Conservation (phyloP, 2,113 vertebrate species). For the Cheilinus undulatus region DNA sequence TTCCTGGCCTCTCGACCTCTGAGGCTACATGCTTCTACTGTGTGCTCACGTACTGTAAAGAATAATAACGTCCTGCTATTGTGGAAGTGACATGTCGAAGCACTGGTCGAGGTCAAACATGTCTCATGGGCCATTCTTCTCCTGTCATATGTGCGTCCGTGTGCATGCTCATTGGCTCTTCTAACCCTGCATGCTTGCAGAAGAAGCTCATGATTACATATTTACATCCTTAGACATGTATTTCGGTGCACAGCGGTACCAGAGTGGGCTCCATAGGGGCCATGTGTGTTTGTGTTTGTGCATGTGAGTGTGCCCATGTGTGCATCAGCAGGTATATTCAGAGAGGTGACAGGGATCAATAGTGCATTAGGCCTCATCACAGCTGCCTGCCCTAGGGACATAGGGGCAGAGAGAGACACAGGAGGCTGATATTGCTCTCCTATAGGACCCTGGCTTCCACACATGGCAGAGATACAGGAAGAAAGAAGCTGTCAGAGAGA, state of each 20-base stretch:
- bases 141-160: background rate
- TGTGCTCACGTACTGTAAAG: slow-evolving; percentile 4
- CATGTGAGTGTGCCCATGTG: slow-evolving; percentile 7
- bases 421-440: slow-evolving; percentile 47
- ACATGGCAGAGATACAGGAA: slow-evolving; percentile 26
- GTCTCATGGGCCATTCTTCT: background rate
- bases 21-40: slow-evolving; percentile 3
- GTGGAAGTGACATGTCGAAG: slow-evolving; percentile 9
- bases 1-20: background rate
- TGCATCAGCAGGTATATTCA: slow-evolving; percentile 71
- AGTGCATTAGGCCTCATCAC: slow-evolving; percentile 82
- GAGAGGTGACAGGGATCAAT: slow-evolving; percentile 79
- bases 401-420: slow-evolving; percentile 49
- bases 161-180: background rate
- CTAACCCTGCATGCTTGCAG: background rate
- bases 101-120: slow-evolving; percentile 14
- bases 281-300: background rate
- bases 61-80: slow-evolving; percentile 12
- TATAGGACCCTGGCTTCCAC: slow-evolving; percentile 20
- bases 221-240: background rate
- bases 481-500: slow-evolving; percentile 59
- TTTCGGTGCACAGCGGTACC: background rate
- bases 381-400: slow-evolving; percentile 72
- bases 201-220: background rate
- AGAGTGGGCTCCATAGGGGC: background rate